A percentile compares a stretch with the other conserved stretches of the same genome.
These are phyloP conservation scores for Loripinus fragilis DNA, from an alignment of 2,888 invertebrate species.

Conservation along the genomic window DNA sequence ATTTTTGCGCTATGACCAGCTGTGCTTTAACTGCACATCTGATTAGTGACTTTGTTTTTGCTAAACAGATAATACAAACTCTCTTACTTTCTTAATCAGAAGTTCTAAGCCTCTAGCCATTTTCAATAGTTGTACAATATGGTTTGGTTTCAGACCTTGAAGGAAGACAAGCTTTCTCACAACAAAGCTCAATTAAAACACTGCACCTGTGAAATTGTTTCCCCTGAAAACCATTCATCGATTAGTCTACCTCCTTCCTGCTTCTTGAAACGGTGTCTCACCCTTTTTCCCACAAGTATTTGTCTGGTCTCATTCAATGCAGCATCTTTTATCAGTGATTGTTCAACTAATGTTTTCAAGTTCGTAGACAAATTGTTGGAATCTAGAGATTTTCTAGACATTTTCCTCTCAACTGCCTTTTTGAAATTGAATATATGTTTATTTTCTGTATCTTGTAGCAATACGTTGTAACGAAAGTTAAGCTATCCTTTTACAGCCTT, in stretches of 20 bases:
- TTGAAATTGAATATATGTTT: constrained; percentile 2
- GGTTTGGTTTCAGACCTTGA: too few relatives aligned
- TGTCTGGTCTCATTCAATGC: neutral
- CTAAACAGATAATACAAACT: too few relatives aligned
- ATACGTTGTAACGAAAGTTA: constrained; percentile 28
- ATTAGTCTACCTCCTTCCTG: neutral
- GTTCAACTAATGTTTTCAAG: constrained; percentile 3
- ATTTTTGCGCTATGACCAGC: too few relatives aligned
- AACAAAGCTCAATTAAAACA: too few relatives aligned
- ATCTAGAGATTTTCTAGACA: neutral
- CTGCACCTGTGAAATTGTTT: constrained; percentile 48
- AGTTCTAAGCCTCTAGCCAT: too few relatives aligned
- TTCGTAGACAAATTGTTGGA: constrained; percentile 8
- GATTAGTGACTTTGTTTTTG: too few relatives aligned
- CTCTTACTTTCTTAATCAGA: too few relatives aligned
- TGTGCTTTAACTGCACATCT: too few relatives aligned
- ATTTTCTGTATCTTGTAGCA: constrained; percentile 4
- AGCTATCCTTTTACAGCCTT: constrained; percentile 26
- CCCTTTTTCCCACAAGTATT: constrained; percentile 35
- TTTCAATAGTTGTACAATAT: too few relatives aligned
- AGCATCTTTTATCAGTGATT: constrained; percentile 1
- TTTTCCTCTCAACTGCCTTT: constrained; percentile 30
- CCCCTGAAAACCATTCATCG: constrained; percentile 42
- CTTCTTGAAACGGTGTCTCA: constrained; percentile 30
- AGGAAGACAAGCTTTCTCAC: too few relatives aligned